Evolutionary conservation across 2,113 vertebrate species (phyloP), one percentile per base, ranked within the genome.

Genomic region (Syngnathoides biaculeatus): DNA sequence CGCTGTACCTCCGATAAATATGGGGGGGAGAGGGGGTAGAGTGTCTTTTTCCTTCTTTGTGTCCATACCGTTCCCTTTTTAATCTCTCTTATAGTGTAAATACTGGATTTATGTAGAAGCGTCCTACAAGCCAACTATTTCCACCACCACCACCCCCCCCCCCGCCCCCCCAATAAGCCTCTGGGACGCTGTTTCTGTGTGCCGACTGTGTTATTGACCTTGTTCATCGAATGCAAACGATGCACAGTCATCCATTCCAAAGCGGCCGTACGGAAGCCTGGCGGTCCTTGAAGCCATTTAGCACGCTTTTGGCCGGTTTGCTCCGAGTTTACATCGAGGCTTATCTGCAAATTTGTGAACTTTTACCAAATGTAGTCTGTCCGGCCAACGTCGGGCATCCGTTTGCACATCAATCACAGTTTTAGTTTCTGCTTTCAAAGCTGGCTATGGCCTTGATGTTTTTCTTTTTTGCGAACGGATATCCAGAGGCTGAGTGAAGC

Each of bases 321-420:
- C 58, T 79, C 68, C 72, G 64, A 58, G 68, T 85, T 87, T 84
- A 87, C 81, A 85, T 81, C 72, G 60, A 55, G 70, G 77, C 82
- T 88, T 86, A 89, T 89, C 86, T 86, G 67, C 73, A 87, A 84
- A 86, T 86, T 79, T 86, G 83, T 86, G 80, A 88, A 89, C 85
- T 86, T 89, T 88, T 87, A 84, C 84, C 72, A 86, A 89, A 87
- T 83, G 73, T 67, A 79, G 75, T 74, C 79, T 74, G 84, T 89
- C 84, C 75, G 79, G 74, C 82, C 72, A 72, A 85, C 77, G 56
- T 83, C 80, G 73, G 80, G 78, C 82, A 84, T 87, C 81, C 80
- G 76, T 81, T 84, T 84, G 75, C 78, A 88, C 86, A 89, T 87
- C 82, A 88, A 79, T 84, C 85, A 80, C 75, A 70, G 84, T 87